Percentiles rank a stretch among this genome's conserved stretches.
Evolutionary conservation across 2,888 invertebrate species (phyloP).

Genomic region (Heteromyza rotundicornis): DNA sequence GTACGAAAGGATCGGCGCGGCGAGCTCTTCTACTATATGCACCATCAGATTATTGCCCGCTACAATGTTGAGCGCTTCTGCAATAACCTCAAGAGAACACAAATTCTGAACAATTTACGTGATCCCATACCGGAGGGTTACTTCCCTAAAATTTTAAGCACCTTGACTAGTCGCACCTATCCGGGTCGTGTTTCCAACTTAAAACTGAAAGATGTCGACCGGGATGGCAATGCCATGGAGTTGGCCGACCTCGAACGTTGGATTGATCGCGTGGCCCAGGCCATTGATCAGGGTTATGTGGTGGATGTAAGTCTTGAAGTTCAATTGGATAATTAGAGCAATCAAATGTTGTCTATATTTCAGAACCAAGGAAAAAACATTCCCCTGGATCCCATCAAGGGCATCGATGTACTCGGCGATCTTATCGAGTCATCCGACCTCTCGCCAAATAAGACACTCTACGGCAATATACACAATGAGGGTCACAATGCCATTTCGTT

Average conservation of each 20-base stretch:
- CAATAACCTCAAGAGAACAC: constrained; percentile 71
- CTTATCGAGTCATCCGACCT: constrained; percentile 76
- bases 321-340: neutral
- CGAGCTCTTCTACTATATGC: constrained; percentile 78
- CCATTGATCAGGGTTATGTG: constrained; percentile 74
- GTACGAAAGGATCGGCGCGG: constrained; percentile 77
- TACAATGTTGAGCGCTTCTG: constrained; percentile 80
- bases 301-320: constrained; percentile 63
- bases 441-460: constrained; percentile 72
- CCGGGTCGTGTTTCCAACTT: constrained; percentile 72
- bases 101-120: constrained; percentile 71
- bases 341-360: neutral
- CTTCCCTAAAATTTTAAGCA: constrained; percentile 80
- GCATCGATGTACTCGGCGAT: constrained; percentile 81
- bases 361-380: constrained; percentile 24
- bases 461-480: constrained; percentile 83
- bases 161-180: constrained; percentile 72
- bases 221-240: constrained; percentile 63
- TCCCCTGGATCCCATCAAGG: constrained; percentile 63
- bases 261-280: constrained; percentile 76
- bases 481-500: constrained; percentile 80
- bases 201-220: constrained; percentile 69
- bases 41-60: constrained; percentile 68
- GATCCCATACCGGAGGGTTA: constrained; percentile 79
- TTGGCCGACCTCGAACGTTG: constrained; percentile 74